Evolutionary conservation across 2,113 vertebrate species (phyloP), one percentile per base, ranked within the genome.

Genomic region (Cyprinodon tularosa): DNA sequence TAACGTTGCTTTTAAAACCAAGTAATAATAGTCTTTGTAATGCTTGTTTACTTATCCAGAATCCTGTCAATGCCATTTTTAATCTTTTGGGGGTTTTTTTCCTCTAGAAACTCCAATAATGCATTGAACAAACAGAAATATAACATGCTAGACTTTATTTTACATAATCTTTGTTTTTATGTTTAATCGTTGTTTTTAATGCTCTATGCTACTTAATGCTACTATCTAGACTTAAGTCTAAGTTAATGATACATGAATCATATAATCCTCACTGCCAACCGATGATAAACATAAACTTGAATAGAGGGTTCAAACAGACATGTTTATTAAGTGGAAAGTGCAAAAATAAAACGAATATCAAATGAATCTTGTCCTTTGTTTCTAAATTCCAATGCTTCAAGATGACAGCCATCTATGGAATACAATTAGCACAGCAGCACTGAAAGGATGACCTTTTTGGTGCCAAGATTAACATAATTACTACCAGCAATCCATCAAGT

Each of bases 401-500:
- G 20, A 57, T 57, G 20, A 57, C 50, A 57, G 17, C 50, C 50
- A 57, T n/a, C 50, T 57, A n/a, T 57, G 50, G 50, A 57, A 57
- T 57, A 57, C 20, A 57, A 57, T 57, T 57, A 57, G 50, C 17
- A 1, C 17, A 7, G 0, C 50, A 57, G 50, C 50, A 20, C 50
- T 57, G 50, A 57, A 57, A 57, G 50, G 50, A 57, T 9, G 20
- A n/a, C 50, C 50, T 57, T 57, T 57, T 57, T 57, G 50, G 50
- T 57, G 20, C 50, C 50, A 57, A 17, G 50, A 57, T 57, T 57
- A 57, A n/a, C 50, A 57, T 57, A 57, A 57, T 57, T 57, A 57
- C 50, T 57, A 57, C 50, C 50, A 57, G 50, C 50, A 57, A 57
- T 57, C 50, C 50, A 57, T 57, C 50, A 57, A 57, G 50, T 57